Evolutionary conservation across 2,888 invertebrate species (phyloP).

Genomic region (Linnaemya vulpina): DNA sequence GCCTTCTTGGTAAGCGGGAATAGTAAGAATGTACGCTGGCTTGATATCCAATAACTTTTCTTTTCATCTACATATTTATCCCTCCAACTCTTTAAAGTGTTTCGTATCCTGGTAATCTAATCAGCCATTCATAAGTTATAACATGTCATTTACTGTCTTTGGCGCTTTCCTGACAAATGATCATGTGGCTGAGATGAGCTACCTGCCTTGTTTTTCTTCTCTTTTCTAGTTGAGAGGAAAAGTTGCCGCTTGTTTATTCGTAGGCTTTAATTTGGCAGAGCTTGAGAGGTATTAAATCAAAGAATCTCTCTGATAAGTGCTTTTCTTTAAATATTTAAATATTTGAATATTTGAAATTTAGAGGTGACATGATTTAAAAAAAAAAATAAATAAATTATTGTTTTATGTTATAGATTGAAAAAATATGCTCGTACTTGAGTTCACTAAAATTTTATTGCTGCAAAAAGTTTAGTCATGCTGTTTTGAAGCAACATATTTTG

Average conservation of each 20-base stretch:
- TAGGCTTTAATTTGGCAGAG: not conserved
- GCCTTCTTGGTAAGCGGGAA: not conserved
- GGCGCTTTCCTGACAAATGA: constrained; percentile 46
- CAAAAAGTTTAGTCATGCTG: too few species aligned
- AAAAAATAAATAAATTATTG: too few species aligned
- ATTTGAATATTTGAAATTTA: too few species aligned
- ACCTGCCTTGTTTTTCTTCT: not conserved
- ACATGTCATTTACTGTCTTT: constrained; percentile 47
- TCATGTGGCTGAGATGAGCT: constrained; percentile 17
- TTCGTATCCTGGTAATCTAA: constrained; percentile 54
- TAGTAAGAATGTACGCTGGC: too few species aligned
- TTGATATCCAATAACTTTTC: not conserved
- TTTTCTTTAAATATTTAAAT: too few species aligned
- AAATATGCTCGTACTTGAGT: too few species aligned
- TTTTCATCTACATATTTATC: not conserved
- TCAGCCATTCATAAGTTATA: constrained; percentile 52
- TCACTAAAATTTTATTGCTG: too few species aligned
- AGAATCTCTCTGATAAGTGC: not conserved
- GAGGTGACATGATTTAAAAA: too few species aligned
- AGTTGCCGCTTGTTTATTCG: constrained; percentile 1
- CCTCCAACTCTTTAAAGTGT: not conserved
- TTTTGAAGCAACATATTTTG: too few species aligned
- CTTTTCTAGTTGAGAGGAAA: not conserved
- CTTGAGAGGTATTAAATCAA: constrained; percentile 14
- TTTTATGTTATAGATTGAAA: too few species aligned